Conservation (phyloP, 1,140 invertebrate genomes). For the Bombus pyrosoma region DNA sequence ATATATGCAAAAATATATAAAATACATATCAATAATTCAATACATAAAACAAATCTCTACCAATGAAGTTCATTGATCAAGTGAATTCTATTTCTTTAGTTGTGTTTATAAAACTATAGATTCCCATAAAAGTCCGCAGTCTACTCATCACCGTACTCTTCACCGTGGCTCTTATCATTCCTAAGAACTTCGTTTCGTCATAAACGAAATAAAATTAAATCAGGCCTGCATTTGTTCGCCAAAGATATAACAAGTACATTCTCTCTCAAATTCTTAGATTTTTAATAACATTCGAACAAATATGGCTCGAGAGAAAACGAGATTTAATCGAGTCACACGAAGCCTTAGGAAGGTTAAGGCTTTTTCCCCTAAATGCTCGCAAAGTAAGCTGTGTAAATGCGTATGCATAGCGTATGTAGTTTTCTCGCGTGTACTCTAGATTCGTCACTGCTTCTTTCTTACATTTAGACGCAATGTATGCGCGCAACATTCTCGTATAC, state of each 20-base stretch:
- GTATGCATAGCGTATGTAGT: constrained; percentile 11
- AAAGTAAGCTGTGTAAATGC: constrained; percentile 39
- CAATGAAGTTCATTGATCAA: not conserved
- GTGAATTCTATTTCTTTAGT: not conserved
- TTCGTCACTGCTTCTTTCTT: not conserved
- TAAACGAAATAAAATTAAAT: not conserved
- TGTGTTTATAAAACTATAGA: not conserved
- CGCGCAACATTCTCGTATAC: constrained; percentile 62
- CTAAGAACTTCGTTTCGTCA: not conserved
- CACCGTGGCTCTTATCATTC: not conserved
- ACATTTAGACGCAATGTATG: constrained; percentile 29
- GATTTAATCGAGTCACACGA: not conserved
- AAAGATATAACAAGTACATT: not conserved
- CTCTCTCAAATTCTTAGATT: not conserved
- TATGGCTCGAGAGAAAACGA: not conserved
- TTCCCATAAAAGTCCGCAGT: not conserved
- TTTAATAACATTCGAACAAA: not conserved
- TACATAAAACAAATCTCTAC: too few relatives aligned
- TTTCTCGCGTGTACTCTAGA: not conserved
- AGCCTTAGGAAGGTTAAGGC: constrained; percentile 21
- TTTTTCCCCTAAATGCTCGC: constrained; percentile 19
- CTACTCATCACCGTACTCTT: too few relatives aligned
- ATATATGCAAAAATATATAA: too few relatives aligned
- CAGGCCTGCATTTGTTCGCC: not conserved
- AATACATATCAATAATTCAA: too few relatives aligned